Evolutionary conservation across 2,113 vertebrate genomes (phyloP).

Genomic region (Shinisaurus crocodilurus): DNA sequence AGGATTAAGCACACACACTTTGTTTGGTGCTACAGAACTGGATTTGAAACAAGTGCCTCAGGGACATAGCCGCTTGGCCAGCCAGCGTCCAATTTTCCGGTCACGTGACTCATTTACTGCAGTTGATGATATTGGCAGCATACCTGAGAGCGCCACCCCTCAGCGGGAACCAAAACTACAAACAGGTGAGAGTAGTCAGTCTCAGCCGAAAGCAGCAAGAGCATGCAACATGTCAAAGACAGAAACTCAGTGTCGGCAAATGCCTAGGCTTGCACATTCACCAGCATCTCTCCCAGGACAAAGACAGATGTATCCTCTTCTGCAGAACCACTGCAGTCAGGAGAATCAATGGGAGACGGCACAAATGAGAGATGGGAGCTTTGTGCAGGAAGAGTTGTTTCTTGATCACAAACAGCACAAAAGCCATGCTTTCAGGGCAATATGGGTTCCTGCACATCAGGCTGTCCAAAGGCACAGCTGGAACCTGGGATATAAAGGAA

Average conservation of each 20-base stretch:
- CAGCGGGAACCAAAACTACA: background rate
- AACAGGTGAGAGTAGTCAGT: background rate
- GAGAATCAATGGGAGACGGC: rapidly evolving
- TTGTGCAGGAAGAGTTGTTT: conserved; percentile 48
- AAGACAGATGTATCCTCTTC: too few relatives aligned
- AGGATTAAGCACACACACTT: background rate
- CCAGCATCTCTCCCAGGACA: background rate
- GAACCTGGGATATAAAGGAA: conserved; percentile 82
- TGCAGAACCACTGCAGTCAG: background rate
- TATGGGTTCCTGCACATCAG: background rate
- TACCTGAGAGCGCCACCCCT: background rate
- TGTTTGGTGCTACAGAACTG: background rate
- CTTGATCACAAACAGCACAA: background rate
- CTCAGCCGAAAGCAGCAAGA: background rate
- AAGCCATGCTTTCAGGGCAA: background rate
- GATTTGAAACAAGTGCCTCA: conserved; percentile 10
- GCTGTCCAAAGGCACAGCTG: conserved; percentile 4
- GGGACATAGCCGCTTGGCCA: background rate
- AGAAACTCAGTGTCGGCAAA: background rate
- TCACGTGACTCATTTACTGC: conserved; percentile 1
- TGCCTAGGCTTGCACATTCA: background rate
- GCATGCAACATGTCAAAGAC: background rate
- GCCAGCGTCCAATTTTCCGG: conserved; percentile 26
- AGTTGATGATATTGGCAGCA: rapidly evolving
- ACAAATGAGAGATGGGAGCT: conserved; percentile 42